Evolutionary conservation across 2,888 invertebrate species (phyloP).

Genomic region (Hololepta plana): DNA sequence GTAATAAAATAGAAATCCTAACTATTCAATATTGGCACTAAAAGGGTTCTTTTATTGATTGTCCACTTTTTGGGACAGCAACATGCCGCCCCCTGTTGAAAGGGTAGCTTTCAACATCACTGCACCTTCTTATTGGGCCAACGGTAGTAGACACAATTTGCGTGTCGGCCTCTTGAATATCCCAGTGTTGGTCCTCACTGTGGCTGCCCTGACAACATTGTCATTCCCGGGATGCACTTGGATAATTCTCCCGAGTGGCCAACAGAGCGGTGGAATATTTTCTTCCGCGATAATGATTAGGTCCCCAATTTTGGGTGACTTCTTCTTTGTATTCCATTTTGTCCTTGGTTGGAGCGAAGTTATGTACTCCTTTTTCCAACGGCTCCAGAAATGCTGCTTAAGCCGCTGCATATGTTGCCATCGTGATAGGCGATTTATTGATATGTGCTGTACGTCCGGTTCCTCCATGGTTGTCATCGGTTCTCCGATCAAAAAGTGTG

Average conservation of each 20-base stretch:
- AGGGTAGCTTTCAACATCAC: too few species aligned
- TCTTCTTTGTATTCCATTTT: conserved; percentile 6
- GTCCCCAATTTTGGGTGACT: background rate
- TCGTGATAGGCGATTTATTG: conserved; percentile 7
- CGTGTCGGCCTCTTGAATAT: background rate
- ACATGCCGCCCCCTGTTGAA: too few species aligned
- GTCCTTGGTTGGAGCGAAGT: conserved; percentile 6
- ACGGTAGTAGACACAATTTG: too few species aligned
- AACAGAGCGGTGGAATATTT: background rate
- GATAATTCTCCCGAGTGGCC: background rate
- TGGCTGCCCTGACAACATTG: background rate
- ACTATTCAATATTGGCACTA: too few species aligned
- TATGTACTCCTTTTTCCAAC: conserved; percentile 8
- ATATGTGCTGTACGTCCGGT: conserved; percentile 7
- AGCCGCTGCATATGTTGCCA: conserved; percentile 11
- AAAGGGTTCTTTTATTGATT: too few species aligned
- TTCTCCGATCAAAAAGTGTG: conserved; percentile 13
- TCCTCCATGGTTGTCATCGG: conserved; percentile 10
- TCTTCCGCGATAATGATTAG: background rate
- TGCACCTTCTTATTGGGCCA: too few species aligned
- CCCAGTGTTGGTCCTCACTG: background rate
- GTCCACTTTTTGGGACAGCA: too few species aligned
- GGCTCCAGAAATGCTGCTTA: conserved; percentile 10
- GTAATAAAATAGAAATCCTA: too few species aligned
- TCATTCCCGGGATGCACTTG: background rate